Conservation (phyloP, 2,797 vertebrate species). For the Periparus ater region DNA sequence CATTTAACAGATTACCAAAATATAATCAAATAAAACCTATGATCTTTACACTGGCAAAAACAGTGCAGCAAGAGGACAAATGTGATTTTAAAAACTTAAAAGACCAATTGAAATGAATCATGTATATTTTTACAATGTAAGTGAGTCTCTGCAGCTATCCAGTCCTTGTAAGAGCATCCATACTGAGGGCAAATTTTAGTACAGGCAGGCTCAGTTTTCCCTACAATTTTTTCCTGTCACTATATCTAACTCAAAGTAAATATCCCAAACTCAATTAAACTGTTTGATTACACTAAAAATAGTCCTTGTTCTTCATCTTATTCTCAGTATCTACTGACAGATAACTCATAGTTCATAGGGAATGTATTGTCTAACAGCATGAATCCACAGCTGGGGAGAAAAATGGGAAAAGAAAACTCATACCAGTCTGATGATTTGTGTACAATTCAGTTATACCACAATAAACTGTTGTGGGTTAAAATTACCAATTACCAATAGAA, state of each 20-base stretch:
- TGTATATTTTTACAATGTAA: not conserved
- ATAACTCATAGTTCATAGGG: not conserved
- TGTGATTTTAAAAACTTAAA: constrained; percentile 64
- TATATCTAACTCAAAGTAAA: constrained; percentile 15
- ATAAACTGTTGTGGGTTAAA: not conserved
- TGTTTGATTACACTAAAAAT: constrained; percentile 24
- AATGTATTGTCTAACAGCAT: not conserved
- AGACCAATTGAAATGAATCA: constrained; percentile 67
- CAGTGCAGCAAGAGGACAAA: constrained; percentile 62
- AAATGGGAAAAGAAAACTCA: not conserved
- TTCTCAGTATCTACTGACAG: not conserved
- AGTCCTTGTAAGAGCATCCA: not conserved
- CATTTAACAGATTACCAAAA: constrained; percentile 75
- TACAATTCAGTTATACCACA: not conserved
- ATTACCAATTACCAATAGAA: not conserved
- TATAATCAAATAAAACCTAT: constrained; percentile 75
- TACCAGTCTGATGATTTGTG: not conserved
- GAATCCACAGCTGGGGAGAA: not conserved
- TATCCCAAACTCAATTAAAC: constrained; percentile 1
- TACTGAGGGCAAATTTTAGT: not conserved
- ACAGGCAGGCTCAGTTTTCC: constrained; percentile 3
- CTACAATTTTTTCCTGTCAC: not conserved
- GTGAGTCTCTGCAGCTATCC: not conserved
- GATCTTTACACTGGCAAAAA: constrained; percentile 71
- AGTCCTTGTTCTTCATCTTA: not conserved